Evolutionary conservation across 2,888 invertebrate species (phyloP).

Genomic region (Drosophila ezoana): DNA sequence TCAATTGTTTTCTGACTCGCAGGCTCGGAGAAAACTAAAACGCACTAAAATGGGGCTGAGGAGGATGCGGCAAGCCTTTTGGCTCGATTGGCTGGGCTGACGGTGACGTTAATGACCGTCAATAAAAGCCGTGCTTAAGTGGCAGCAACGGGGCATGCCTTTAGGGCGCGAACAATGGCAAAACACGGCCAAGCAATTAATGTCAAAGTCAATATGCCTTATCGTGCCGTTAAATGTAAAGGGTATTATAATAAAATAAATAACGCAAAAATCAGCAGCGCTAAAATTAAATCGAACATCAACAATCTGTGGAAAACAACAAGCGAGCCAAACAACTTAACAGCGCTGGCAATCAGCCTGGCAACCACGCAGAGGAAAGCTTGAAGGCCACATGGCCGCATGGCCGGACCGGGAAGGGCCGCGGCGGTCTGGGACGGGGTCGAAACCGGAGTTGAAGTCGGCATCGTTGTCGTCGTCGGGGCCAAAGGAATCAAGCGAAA

Average conservation of each 20-base stretch:
- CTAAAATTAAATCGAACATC: conserved; percentile 78
- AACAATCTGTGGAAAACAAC: conserved; percentile 68
- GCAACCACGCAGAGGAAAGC: conserved; percentile 23
- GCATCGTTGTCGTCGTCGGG: conserved; percentile 1
- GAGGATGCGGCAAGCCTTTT: conserved; percentile 4
- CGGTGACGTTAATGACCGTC: conserved; percentile 76
- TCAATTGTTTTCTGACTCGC: conserved; percentile 20
- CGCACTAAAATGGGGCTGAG: conserved; percentile 8
- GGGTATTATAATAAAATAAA: conserved; percentile 80
- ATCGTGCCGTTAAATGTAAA: conserved; percentile 77
- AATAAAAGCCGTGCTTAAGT: conserved; percentile 78
- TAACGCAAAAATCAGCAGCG: conserved; percentile 77
- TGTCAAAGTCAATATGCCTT: conserved; percentile 79
- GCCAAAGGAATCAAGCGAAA: conserved; percentile 68
- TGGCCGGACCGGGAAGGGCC: neutral
- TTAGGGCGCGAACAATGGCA: conserved; percentile 35
- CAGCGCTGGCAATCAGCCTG: conserved; percentile 19
- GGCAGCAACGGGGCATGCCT: conserved; percentile 56
- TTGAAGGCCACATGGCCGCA: conserved; percentile 18
- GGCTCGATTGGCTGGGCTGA: conserved; percentile 31
- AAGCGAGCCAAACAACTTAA: conserved; percentile 42
- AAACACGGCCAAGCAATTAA: conserved; percentile 65
- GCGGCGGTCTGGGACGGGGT: neutral
- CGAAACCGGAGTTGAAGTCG: neutral
- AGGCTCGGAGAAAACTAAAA: conserved; percentile 3